A percentile compares a stretch with the other conserved stretches of the same genome.
These are phyloP conservation scores for Aleiodes leptofemur DNA, from an alignment of 2,888 invertebrate species.

Conservation along the genomic window DNA sequence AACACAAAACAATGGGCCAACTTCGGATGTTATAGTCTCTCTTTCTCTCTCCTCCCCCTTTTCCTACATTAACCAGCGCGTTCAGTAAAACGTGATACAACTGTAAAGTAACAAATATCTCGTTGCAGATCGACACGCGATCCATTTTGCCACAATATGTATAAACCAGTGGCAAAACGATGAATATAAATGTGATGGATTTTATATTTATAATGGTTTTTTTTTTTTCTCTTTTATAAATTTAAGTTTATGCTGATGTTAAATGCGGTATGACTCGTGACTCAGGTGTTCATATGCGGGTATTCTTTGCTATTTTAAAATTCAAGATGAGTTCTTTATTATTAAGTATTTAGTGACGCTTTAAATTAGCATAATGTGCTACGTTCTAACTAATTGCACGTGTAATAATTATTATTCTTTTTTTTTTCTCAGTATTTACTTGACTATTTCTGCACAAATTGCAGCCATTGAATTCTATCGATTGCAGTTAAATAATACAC, in stretches of 20 bases:
- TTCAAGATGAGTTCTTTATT: conserved; percentile 67
- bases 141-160: conserved; percentile 57
- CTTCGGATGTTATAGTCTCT: conserved; percentile 63
- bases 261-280: conserved; percentile 29
- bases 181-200: conserved; percentile 23
- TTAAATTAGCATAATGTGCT: conserved; percentile 66
- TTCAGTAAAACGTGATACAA: conserved; percentile 69
- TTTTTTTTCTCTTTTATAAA: not conserved
- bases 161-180: conserved; percentile 16
- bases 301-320: conserved; percentile 58
- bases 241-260: conserved; percentile 19
- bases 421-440: not conserved
- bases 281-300: conserved; percentile 43
- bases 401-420: conserved; percentile 1
- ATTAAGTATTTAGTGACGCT: conserved; percentile 67
- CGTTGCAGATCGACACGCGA: conserved; percentile 73
- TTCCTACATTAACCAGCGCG: not conserved
- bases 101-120: conserved; percentile 74
- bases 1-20: conserved; percentile 69
- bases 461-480: too few species aligned
- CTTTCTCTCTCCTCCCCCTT: conserved; percentile 51
- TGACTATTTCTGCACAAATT: not conserved
- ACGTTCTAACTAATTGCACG: conserved; percentile 65
- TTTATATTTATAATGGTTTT: conserved; percentile 17
- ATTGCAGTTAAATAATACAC: too few species aligned